phyloP scores from a whole-genome alignment of 2,113 vertebrate species.

The Thamnophis sirtalis region DNA sequence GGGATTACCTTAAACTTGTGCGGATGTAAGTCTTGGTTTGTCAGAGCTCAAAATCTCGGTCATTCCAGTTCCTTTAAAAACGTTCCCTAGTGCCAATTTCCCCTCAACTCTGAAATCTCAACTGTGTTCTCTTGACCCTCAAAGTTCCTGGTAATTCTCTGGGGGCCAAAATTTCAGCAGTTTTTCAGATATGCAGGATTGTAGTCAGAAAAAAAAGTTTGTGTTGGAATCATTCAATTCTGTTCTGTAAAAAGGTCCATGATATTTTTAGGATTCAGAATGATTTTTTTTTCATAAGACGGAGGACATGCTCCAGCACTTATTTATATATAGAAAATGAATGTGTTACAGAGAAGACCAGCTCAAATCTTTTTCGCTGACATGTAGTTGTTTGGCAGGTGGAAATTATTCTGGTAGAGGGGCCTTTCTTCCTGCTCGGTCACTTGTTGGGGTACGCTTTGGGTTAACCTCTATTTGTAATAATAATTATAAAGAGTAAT shows the following conservation, averaged over 20 bases:
- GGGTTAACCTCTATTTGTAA: background rate
- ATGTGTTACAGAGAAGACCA: background rate
- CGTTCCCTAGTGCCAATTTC: background rate
- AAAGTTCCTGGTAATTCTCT: background rate
- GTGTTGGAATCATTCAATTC: background rate
- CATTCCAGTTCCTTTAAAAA: background rate
- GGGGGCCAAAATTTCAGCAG: background rate
- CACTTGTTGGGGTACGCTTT: background rate
- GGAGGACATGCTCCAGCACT: background rate
- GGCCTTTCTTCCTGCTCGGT: background rate
- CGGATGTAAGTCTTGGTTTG: slow-evolving; percentile 83
- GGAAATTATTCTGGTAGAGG: background rate
- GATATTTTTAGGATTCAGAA: background rate
- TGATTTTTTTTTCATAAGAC: background rate
- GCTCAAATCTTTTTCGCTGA: background rate
- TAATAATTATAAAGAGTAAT: background rate
- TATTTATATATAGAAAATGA: background rate
- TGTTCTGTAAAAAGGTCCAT: background rate
- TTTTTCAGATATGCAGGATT: background rate
- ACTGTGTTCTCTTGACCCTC: background rate
- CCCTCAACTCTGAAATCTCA: background rate
- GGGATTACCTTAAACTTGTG: slow-evolving; percentile 93
- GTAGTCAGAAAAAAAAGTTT: background rate
- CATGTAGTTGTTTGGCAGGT: background rate
- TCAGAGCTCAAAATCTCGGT: background rate